phyloP scores from a whole-genome alignment of 1,140 invertebrate species.

The Glomeris maerens region DNA sequence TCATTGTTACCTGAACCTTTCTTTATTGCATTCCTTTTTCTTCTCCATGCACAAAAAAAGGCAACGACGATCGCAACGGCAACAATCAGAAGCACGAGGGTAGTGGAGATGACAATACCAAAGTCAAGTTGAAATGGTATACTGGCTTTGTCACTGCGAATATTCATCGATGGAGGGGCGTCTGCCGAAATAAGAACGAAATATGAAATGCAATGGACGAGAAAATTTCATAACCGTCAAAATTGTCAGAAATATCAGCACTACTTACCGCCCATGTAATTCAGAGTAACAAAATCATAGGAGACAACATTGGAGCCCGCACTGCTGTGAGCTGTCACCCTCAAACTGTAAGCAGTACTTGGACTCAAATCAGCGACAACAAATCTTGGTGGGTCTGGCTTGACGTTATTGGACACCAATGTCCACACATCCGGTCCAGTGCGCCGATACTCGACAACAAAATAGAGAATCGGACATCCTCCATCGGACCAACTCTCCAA shows the following conservation, averaged over 20 bases:
- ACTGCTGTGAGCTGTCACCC: constrained; percentile 17
- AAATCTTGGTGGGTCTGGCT: constrained; percentile 13
- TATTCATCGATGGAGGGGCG: constrained; percentile 1
- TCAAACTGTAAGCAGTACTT: constrained; percentile 13
- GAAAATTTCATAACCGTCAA: background rate
- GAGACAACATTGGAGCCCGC: constrained; percentile 16
- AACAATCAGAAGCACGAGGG: no score
- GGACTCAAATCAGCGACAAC: constrained; percentile 16
- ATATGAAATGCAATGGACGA: background rate
- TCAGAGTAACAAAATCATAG: constrained; percentile 17
- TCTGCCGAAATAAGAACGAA: background rate
- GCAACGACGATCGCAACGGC: no score
- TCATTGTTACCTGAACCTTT: no score
- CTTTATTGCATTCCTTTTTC: no score
- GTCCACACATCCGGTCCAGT: constrained; percentile 13
- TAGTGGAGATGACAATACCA: no score
- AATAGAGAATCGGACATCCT: constrained; percentile 74
- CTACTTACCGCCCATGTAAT: background rate
- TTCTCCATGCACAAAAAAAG: no score
- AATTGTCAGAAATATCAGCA: background rate
- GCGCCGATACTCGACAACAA: constrained; percentile 58
- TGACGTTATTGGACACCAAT: constrained; percentile 20
- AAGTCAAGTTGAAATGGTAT: no score
- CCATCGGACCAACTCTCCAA: constrained; percentile 75
- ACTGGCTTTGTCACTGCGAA: no score